phyloP scores from a whole-genome alignment of 2,797 vertebrate species.

The Momotus momota region DNA sequence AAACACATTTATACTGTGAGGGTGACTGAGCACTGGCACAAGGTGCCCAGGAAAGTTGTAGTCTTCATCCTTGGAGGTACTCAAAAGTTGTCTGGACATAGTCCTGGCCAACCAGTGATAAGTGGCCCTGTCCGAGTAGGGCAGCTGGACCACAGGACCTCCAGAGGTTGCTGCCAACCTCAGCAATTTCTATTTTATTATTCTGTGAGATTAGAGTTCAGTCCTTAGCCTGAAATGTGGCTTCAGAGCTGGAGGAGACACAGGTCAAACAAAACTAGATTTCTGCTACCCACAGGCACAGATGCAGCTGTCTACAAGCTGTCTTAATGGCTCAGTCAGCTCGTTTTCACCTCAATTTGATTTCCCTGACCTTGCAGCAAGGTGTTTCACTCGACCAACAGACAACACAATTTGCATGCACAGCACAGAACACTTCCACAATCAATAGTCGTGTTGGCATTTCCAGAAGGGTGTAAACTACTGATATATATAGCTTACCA shows the following conservation, averaged over 20 bases:
- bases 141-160: neutral
- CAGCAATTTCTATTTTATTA: neutral
- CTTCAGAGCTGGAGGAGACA: neutral
- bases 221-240: neutral
- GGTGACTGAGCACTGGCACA: neutral
- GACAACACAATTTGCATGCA: neutral
- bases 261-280: neutral
- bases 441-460: neutral
- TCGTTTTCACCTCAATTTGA: slow-evolving; percentile 14
- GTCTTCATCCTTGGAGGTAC: neutral
- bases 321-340: neutral
- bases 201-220: neutral
- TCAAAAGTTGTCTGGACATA: neutral
- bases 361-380: slow-evolving; percentile 41
- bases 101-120: neutral
- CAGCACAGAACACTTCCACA: neutral
- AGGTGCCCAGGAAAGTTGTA: neutral
- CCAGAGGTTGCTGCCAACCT: neutral
- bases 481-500: neutral
- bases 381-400: neutral
- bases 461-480: neutral
- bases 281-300: neutral
- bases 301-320: neutral
- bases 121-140: neutral
- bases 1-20: neutral